A percentile compares a stretch with the other conserved stretches of the same genome.
These are phyloP conservation scores for Polyommatus icarus DNA, from an alignment of 2,888 invertebrate species.

Conservation along the genomic window DNA sequence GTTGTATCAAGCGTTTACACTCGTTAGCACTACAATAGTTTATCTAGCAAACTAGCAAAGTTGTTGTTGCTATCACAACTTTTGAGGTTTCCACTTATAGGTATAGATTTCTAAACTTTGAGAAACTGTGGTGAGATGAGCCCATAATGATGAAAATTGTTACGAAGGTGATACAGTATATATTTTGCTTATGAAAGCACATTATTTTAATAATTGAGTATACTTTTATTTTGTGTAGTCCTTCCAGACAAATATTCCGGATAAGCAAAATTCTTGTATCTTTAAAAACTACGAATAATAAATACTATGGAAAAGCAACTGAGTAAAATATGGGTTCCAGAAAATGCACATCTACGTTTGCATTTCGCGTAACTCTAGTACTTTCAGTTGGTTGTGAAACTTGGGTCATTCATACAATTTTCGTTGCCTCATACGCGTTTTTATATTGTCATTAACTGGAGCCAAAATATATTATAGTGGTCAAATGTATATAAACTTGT, in stretches of 20 bases:
- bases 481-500: too few species aligned
- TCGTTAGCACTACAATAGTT: constrained; percentile 27
- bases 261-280: neutral
- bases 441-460: neutral
- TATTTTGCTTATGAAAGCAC: too few species aligned
- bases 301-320: neutral
- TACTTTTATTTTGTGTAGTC: too few species aligned
- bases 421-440: neutral
- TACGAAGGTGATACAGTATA: neutral
- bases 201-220: too few species aligned
- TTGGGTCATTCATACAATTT: neutral
- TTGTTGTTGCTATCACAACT: neutral
- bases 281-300: neutral
- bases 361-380: neutral
- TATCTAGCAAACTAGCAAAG: constrained; percentile 7
- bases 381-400: neutral
- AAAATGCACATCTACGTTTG: too few species aligned
- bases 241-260: too few species aligned
- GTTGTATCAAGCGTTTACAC: constrained; percentile 25
- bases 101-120: neutral
- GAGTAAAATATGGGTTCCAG: neutral
- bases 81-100: neutral
- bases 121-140: neutral
- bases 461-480: neutral
- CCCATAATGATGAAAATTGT: neutral